These are phyloP conservation scores for Fistularia commersonii DNA, from an alignment of 2,797 vertebrate genomes.

Conservation along the genomic window DNA sequence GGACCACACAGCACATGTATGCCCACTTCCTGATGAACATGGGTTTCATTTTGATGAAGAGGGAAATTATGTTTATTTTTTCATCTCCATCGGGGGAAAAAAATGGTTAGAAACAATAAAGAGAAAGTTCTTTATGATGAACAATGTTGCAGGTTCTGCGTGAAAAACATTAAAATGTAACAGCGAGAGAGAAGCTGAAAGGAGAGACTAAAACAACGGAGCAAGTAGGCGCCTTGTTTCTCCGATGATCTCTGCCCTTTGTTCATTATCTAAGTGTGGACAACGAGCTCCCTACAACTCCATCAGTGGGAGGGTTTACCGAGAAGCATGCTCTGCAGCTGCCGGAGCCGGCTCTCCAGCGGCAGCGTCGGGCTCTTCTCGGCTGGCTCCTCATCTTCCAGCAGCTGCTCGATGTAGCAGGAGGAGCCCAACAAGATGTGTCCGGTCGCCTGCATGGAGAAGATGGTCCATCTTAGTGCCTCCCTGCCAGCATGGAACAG, in stretches of 20 bases:
- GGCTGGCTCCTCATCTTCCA: constrained; percentile 78
- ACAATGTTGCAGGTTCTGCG: neutral
- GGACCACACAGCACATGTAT: neutral
- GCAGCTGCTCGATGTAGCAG: constrained; percentile 87
- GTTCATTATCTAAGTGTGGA: too few relatives aligned
- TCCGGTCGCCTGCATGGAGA: constrained; percentile 90
- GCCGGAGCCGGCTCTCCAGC: constrained; percentile 52
- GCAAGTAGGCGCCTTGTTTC: neutral
- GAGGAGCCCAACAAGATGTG: constrained; percentile 90
- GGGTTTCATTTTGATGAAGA: too few relatives aligned
- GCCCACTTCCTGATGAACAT: too few relatives aligned
- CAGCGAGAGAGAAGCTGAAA: constrained; percentile 9
- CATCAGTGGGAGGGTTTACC: constrained; percentile 41
- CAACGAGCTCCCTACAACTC: too few relatives aligned
- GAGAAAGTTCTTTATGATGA: too few relatives aligned
- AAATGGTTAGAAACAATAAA: too few relatives aligned
- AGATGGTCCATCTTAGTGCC: constrained; percentile 83
- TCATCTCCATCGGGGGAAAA: constrained; percentile 18
- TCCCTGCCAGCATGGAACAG: constrained; percentile 73
- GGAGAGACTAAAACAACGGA: constrained; percentile 5
- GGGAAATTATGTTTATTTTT: constrained; percentile 46
- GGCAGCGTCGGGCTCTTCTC: constrained; percentile 53
- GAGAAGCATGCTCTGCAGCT: constrained; percentile 63
- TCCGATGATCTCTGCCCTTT: neutral
- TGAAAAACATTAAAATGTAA: constrained; percentile 32